Base-by-base conservation (phyloP, 1,140 invertebrate species). In the Geopemphigus sp. region DNA sequence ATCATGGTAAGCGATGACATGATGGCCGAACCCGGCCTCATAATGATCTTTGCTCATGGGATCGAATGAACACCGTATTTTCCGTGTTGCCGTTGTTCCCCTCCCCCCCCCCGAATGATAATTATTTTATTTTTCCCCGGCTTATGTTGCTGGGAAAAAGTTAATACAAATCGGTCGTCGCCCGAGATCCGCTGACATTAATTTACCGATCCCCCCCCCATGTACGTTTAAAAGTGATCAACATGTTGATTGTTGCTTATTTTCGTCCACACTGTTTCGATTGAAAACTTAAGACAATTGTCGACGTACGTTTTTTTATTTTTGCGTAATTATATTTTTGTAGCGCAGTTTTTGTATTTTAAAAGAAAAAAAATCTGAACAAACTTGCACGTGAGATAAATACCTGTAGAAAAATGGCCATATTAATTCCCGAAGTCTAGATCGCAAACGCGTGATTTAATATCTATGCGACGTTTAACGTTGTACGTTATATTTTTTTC, bases 11-110 rank as follows among this genome's bases (percentile, higher is more conserved):
- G 94, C 82, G 94, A 95, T 82, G 95, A 98, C 83, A 95, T 98
- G 90, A 95, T 98, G 89, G 89, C 96, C 47, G 95, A 97, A 83
- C 96, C 96, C 5, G 96, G 96, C n/a, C 88, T 98, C 82, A 95
- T 98, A 19, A 97, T 98, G 95, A 98, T 98, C 83, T 98, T 98
- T 88, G 96, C 96, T 76, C 96, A 98, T 87, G 96, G 96, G 81
- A 95, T 98, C 80, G 96, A 97, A 87, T 95, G 85, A 74, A 76
- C 32, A 45, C 5, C 22, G 24, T 47, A 14, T 47, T 6, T 45
- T 8, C 24, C 3, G 14, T 64, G 29, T 64, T 5, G 19, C n/a
- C 15, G 32, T 17, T 12, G 1, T 1, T 39, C 12, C 10, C 10
- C 10, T 64, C n/a, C 12, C 10, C 19, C 17, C 32, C n/a, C n/a